These are phyloP conservation scores for Sclerurus mexicanus DNA, from an alignment of 2,113 vertebrate species.

Conservation along the genomic window DNA sequence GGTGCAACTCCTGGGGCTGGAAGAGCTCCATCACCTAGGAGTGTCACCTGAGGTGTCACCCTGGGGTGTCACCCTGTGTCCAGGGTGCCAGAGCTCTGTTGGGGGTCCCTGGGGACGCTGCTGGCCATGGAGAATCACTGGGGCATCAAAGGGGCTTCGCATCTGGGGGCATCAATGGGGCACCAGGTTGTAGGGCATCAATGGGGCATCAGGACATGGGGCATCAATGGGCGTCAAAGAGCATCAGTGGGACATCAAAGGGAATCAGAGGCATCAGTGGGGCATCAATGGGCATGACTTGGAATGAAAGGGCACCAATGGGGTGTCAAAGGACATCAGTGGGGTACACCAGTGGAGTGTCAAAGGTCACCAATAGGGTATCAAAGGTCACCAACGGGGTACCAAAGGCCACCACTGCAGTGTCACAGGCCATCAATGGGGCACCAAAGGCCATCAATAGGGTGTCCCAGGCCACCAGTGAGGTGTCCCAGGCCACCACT, in stretches of 20 bases:
- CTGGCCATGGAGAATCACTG: background rate
- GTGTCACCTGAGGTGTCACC: background rate
- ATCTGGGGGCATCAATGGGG: too few species aligned
- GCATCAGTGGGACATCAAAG: background rate
- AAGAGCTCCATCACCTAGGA: background rate
- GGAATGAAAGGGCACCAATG: rapidly evolving
- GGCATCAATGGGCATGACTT: background rate
- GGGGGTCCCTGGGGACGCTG: too few species aligned
- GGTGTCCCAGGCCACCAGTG: too few species aligned
- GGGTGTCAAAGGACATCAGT: too few species aligned
- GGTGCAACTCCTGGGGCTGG: rapidly evolving
- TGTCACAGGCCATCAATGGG: too few species aligned
- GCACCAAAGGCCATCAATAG: background rate
- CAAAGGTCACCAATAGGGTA: background rate
- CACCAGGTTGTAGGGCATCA: background rate
- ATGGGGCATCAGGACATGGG: background rate
- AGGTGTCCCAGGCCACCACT: background rate
- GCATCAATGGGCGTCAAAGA: rapidly evolving
- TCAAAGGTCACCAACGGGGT: too few species aligned
- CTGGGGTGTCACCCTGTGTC: rapidly evolving
- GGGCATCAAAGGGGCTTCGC: too few species aligned
- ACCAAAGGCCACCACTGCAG: too few species aligned
- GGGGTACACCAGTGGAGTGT: background rate
- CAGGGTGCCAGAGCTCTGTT: background rate
- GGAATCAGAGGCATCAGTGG: too few species aligned